Evolutionary conservation across 2,888 invertebrate genomes (phyloP).

Genomic region (Nymphalis c-album): DNA sequence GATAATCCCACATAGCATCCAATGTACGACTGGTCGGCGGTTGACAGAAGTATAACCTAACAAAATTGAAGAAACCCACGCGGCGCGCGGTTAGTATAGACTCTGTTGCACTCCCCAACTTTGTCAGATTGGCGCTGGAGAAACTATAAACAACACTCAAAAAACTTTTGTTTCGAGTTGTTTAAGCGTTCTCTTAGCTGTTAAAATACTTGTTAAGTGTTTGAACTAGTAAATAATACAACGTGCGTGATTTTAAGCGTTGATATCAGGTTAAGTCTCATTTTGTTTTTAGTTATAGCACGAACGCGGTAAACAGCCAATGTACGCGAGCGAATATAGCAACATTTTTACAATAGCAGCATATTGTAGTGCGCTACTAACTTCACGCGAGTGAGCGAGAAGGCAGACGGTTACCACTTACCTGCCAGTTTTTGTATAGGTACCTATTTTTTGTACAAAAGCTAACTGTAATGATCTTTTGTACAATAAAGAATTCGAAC

Average conservation of each 20-base stretch:
- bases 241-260: slow-evolving; percentile 64
- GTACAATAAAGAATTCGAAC: slow-evolving; percentile 18
- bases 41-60: slow-evolving; percentile 68
- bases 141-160: slow-evolving; percentile 64
- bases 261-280: slow-evolving; percentile 60
- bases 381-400: slow-evolving; percentile 47
- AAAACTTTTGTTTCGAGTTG: slow-evolving; percentile 55
- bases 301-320: slow-evolving; percentile 46
- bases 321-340: slow-evolving; percentile 30
- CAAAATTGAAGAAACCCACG: slow-evolving; percentile 64
- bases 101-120: slow-evolving; percentile 64
- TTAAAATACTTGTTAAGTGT: slow-evolving; percentile 56
- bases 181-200: slow-evolving; percentile 54
- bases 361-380: slow-evolving; percentile 44
- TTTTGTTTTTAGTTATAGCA: slow-evolving; percentile 69
- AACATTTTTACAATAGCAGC: slow-evolving; percentile 16
- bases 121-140: slow-evolving; percentile 56
- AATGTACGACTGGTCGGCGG: slow-evolving; percentile 60
- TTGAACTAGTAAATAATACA: slow-evolving; percentile 56
- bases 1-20: slow-evolving; percentile 51
- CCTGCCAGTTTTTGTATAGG: slow-evolving; percentile 31
- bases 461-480: slow-evolving; percentile 26
- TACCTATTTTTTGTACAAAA: slow-evolving; percentile 24
- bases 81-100: slow-evolving; percentile 49
- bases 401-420: slow-evolving; percentile 20